Percentiles rank a stretch among this genome's conserved stretches.
These are phyloP conservation scores for Nezara viridula DNA, from an alignment of 2,888 invertebrate species.

Conservation along the genomic window DNA sequence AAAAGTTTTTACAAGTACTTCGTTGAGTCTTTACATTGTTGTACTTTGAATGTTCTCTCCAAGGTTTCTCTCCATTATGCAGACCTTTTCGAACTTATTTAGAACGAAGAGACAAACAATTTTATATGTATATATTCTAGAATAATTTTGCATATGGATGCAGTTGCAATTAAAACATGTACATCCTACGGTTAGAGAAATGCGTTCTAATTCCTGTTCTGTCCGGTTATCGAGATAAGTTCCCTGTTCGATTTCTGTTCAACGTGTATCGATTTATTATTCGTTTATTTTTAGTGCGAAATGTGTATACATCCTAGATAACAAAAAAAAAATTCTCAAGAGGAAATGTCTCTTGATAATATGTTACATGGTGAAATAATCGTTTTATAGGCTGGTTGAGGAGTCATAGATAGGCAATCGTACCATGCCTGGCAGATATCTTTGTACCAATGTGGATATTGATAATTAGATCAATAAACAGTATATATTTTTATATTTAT, in stretches of 20 bases:
- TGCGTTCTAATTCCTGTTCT: neutral
- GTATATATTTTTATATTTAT: too few species aligned
- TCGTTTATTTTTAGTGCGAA: neutral
- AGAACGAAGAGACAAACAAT: constrained; percentile 3
- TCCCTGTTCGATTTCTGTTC: neutral
- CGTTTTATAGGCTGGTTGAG: too few species aligned
- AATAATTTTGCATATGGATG: constrained; percentile 31
- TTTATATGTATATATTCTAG: constrained; percentile 25
- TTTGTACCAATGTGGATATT: too few species aligned
- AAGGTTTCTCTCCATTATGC: neutral
- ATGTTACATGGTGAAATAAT: neutral
- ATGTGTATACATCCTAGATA: neutral
- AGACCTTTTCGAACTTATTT: neutral
- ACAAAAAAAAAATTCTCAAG: neutral
- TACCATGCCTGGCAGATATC: too few species aligned
- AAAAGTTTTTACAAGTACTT: too few species aligned
- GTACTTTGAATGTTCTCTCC: neutral
- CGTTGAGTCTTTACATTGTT: neutral
- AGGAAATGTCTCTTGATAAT: neutral
- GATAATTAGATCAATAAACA: too few species aligned
- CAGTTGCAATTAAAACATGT: neutral
- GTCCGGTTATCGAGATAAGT: neutral
- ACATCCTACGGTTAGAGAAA: constrained; percentile 12
- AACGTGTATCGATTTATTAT: neutral
- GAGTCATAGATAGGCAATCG: too few species aligned